Base-by-base conservation (phyloP, 1,140 invertebrate genomes). In the Frieseomelitta varia region DNA sequence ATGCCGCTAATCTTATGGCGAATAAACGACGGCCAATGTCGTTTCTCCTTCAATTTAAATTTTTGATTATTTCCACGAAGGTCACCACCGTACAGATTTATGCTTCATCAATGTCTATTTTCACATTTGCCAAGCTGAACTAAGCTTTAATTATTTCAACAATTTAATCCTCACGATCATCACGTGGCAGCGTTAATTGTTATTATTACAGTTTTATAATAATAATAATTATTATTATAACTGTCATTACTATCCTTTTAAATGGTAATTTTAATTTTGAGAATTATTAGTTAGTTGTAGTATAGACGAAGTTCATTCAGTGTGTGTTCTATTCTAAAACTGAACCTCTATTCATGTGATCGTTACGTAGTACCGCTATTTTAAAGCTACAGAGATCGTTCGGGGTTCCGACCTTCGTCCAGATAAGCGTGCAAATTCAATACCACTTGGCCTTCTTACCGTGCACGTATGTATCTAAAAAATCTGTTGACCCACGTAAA, bases 291-390 rank as follows among this genome's bases (percentile, higher is more conserved):
- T 24, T 75, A 19, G 10, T 15, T 56, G 21, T 75, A 75, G 15
- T 15, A 61, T n/a, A 75, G 51, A 56, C 30, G 51, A 53, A 21
- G 80, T 55, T 82, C 72, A 82, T 82, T 82, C 80, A 75, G 61
- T 63, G 61, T 75, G 51, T 34, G 58, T 17, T 19, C 81, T 78
- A 69, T 77, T 83, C 81, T 78, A 78, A 83, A 83, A 78, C n/a
- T 71, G 65, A 78, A 83, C 21, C 79, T 83, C 81, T 78, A 83
- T 78, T 78, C 65, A 83, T 83, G 67, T 78, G 81, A 83, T 63
- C 81, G 27, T 83, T 83, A 78, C 75, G 81, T 78, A 83, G 81
- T 51, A 69, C 19, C 47, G 81, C 75, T 83, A 83, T 83, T 83
- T 83, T 78, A 71, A 71, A 83, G 75, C 56, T 21, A 30, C 53